Conservation (phyloP, 2,797 vertebrate species). For the Aviceda leuphotes region DNA sequence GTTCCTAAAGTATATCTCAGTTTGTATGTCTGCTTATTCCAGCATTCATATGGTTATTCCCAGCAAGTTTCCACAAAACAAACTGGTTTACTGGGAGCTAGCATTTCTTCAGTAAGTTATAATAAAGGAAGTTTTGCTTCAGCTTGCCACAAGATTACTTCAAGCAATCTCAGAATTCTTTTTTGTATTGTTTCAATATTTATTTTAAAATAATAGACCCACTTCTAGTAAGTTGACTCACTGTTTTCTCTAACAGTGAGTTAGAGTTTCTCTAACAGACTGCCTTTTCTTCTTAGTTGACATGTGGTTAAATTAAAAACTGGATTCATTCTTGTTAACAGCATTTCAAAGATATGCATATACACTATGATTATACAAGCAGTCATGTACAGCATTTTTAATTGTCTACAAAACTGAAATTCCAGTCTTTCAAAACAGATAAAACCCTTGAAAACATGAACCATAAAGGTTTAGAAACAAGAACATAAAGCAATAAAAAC, state of each 20-base stretch:
- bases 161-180: neutral
- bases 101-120: neutral
- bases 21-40: neutral
- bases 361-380: neutral
- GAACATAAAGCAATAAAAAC: neutral
- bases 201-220: neutral
- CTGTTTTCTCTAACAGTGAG: neutral
- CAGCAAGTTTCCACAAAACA: neutral
- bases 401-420: neutral
- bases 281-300: neutral
- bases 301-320: neutral
- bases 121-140: neutral
- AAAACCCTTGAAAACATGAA: neutral
- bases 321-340: neutral
- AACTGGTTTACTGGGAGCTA: neutral
- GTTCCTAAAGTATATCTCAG: neutral
- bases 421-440: neutral
- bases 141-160: neutral
- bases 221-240: neutral
- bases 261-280: neutral
- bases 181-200: neutral
- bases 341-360: neutral
- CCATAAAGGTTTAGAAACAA: neutral
- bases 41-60: neutral
- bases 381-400: neutral